A percentile compares a stretch with the other conserved stretches of the same genome.
Evolutionary conservation across 2,888 invertebrate genomes (phyloP).

Genomic region (Oxystoma pomonae): DNA sequence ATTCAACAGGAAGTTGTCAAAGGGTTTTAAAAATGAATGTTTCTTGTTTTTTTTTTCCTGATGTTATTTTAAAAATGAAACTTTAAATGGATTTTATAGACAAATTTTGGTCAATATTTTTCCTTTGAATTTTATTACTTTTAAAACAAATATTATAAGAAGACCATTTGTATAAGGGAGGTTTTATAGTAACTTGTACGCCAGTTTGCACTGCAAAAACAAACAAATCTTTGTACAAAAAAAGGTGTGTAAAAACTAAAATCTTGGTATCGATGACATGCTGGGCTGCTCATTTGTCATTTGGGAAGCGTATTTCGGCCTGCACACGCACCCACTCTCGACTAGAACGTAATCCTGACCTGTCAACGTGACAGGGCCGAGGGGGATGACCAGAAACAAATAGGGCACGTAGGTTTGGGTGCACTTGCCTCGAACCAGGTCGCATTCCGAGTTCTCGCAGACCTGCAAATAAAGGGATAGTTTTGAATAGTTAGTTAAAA

Average conservation of each 20-base stretch:
- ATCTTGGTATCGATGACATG: constrained; percentile 44
- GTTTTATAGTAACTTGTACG: too few relatives aligned
- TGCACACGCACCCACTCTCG: constrained; percentile 90
- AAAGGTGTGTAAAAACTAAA: constrained; percentile 33
- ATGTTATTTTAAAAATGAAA: too few relatives aligned
- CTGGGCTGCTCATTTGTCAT: constrained; percentile 40
- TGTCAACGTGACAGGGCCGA: constrained; percentile 85
- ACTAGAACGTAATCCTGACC: constrained; percentile 94
- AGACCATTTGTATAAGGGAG: too few relatives aligned
- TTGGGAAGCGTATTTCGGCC: constrained; percentile 50
- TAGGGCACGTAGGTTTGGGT: constrained; percentile 91
- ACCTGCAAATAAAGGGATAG: constrained; percentile 56
- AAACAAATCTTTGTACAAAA: too few relatives aligned
- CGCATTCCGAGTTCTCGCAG: constrained; percentile 71
- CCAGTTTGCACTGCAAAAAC: too few relatives aligned
- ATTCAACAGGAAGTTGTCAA: too few relatives aligned
- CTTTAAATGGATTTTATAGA: too few relatives aligned
- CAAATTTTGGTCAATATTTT: too few relatives aligned
- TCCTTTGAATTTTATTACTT: too few relatives aligned
- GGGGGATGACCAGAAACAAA: constrained; percentile 82
- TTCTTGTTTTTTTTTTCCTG: too few relatives aligned
- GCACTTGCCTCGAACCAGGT: constrained; percentile 83
- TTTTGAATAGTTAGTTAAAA: background rate
- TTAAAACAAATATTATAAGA: too few relatives aligned
- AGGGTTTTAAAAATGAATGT: too few relatives aligned